Evolutionary conservation across 2,888 invertebrate species (phyloP), one percentile per base, ranked within the genome.

Genomic region (Drosophila colorata): DNA sequence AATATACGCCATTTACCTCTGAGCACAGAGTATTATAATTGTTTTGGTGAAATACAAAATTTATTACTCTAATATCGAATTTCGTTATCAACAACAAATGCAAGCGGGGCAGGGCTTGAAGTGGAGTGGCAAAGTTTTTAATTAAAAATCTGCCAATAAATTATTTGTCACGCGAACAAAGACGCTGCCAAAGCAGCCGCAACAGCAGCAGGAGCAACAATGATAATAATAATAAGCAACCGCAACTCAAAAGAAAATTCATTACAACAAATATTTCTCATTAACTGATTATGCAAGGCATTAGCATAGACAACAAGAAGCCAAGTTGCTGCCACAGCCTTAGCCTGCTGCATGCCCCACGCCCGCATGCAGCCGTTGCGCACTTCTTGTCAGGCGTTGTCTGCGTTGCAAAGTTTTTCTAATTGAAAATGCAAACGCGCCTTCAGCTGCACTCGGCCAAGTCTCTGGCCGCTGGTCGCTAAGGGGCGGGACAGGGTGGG

Each of bases 81-180:
- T 63, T 56, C 44, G 64, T 70, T 49, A 60, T 65, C 61, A 18
- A 40, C 18, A 37, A 18, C 60, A 47, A 35, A 51, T n/a, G 33
- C 33, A 18, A 11, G 38, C 14, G 28, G 18, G 31, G 20, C 11
- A 16, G 18, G 7, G 23, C 14, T 20, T 8, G n/a, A 6, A 18
- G 41, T 28, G 33, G 16, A 11, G 44, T 23, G 38, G 46, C 31
- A 44, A 63, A 85, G 74, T 77, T 84, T 84, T 84, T 88, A 84
- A 84, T 84, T 84, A 84, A 84, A 84, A 84, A 82, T 79, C 87
- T 84, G 86, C 79, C 87, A 86, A 86, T 84, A 86, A 84, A 87
- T 84, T 86, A 80, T 80, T 74, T 86, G 80, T 80, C 74, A 77
- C 67, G 69, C 73, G 63, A 72, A 78, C 79, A 79, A 79, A 67